A percentile compares a stretch with the other conserved stretches of the same genome.
Conservation (phyloP, 1,140 invertebrate species). For the Bombus affinis region DNA sequence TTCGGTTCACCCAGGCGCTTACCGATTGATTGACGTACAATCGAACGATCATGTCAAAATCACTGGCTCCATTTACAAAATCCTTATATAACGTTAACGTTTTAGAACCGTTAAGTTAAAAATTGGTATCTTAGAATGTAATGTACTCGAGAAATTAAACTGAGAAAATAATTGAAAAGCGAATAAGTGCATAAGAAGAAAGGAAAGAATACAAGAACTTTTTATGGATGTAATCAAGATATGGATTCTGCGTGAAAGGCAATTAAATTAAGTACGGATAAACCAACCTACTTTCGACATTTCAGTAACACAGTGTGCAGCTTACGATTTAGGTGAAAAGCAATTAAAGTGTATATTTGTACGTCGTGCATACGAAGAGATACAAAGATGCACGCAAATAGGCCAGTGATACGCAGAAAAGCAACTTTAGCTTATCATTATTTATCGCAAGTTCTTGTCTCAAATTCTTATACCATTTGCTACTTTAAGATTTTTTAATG, state of each 20-base stretch:
- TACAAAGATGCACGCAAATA: background rate
- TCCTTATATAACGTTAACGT: background rate
- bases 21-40: background rate
- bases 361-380: background rate
- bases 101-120: background rate
- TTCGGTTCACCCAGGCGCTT: background rate
- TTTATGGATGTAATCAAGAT: background rate
- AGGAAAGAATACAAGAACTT: background rate
- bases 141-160: no score
- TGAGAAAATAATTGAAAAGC: background rate
- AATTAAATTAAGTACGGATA: constrained; percentile 27
- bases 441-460: no score
- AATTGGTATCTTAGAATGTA: background rate
- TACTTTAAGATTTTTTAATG: background rate
- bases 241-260: constrained; percentile 13
- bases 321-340: constrained; percentile 31
- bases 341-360: constrained; percentile 29
- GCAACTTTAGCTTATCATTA: background rate
- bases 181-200: background rate
- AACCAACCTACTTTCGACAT: constrained; percentile 39
- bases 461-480: background rate
- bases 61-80: background rate
- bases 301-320: constrained; percentile 16
- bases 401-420: background rate
- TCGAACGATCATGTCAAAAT: background rate